Base-by-base conservation (phyloP, 2,888 invertebrate species). In the Latheticus oryzae region DNA sequence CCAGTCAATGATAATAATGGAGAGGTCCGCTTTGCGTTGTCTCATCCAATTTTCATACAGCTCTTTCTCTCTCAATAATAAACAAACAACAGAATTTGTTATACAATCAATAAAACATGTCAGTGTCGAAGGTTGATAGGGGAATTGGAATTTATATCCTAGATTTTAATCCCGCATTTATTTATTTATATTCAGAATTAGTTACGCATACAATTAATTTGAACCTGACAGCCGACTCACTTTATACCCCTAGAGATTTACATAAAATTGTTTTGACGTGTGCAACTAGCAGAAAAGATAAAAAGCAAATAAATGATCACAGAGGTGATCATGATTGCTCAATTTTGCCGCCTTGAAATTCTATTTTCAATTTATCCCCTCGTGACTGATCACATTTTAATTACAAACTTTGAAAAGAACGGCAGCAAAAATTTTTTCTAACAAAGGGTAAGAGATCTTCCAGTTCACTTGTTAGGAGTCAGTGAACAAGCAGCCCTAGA, bases 401-500 rank as follows among this genome's bases (percentile, higher is more conserved):
- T 45, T 26, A 45, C n/a, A n/a, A n/a, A n/a, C n/a, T n/a, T n/a
- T n/a, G n/a, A n/a, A n/a, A n/a, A n/a, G n/a, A n/a, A n/a, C n/a
- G n/a, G n/a, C n/a, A n/a, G n/a, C n/a, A n/a, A n/a, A n/a, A n/a
- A n/a, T n/a, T n/a, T n/a, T 17, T 45, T 16, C 17, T n/a, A 12
- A 9, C 19, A 35, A n/a, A 19, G n/a, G 37, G 24, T 9, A 17
- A n/a, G n/a, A n/a, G n/a, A n/a, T n/a, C n/a, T n/a, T n/a, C n/a
- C n/a, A n/a, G n/a, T n/a, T n/a, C n/a, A n/a, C n/a, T n/a, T n/a
- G n/a, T n/a, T n/a, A n/a, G n/a, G n/a, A 65, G 64, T 58, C 63
- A 61, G 58, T 58, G 64, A 67, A 63, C 58, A 64, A 62, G 62
- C 47, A 57, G 61, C 60, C 60, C 56, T 52, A 37, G 60, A 62